Evolutionary conservation across 2,797 vertebrate species (phyloP), one percentile per base, ranked within the genome.

Genomic region (Neoniphon sammara): DNA sequence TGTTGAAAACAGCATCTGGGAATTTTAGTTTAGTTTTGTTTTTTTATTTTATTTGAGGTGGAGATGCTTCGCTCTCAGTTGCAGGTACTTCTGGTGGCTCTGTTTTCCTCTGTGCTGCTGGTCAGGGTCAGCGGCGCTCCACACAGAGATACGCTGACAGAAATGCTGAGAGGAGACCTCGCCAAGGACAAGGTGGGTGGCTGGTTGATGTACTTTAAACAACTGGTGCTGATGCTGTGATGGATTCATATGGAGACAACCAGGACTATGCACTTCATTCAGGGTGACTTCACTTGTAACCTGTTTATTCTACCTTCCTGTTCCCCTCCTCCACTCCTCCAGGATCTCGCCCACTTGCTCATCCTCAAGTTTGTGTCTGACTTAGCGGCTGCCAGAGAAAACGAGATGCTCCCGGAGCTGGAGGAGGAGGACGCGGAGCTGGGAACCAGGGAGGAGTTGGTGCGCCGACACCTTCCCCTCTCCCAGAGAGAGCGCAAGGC

Each of bases 401-500:
- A 65, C 0, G 66, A 86, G 82, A 56, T 15, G 57, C 70, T 82
- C 15, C 75, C 82, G 0, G 70, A 84, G 66, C 68, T 81, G 62
- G 78, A 85, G 73, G 85, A 88, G 18, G 31, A 34, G 5, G 25
- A 27, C 25, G 25, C 25, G 25, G 85, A 83, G 7, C 20, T 66
- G 31, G 82, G 80, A 11, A 70, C 74, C 44, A 73, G 83, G 44
- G 85, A 75, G 64, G 83, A 85, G 60, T 66, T 90, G 83, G 79
- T 66, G 73, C 85, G 92, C 17, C 85, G 94, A 14, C 91, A 94
- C 74, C 73, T 94, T 21, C 87, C 91, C 4, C 71, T 89, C 36
- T 76, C 91, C 2, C 93, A 92, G 5, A 85, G 95, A 20, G 92
- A 93, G 57, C 91, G 95, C 57, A 95, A 95, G 61, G 91, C 93